Percentiles rank a stretch among this genome's conserved stretches.
These are phyloP conservation scores for Apamea crenata DNA, from an alignment of 2,888 invertebrate species.

Conservation along the genomic window DNA sequence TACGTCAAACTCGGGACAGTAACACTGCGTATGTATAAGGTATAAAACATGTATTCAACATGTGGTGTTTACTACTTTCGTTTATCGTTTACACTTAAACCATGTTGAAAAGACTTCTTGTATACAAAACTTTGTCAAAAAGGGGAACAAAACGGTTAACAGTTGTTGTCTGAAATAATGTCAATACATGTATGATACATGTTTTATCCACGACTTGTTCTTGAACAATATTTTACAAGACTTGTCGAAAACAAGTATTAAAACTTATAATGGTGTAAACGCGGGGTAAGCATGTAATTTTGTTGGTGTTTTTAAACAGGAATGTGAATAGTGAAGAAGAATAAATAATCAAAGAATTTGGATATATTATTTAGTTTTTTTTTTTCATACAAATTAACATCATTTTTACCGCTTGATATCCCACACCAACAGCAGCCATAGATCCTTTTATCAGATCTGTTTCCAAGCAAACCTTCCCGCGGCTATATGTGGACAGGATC, in stretches of 20 bases:
- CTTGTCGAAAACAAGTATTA: background rate
- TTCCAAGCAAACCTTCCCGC: slow-evolving; percentile 93
- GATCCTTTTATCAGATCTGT: slow-evolving; percentile 92
- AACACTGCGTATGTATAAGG: background rate
- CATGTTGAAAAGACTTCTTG: background rate
- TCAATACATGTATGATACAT: background rate
- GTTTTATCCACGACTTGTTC: background rate
- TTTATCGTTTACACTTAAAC: background rate
- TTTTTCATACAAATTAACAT: background rate
- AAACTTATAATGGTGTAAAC: background rate
- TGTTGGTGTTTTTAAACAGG: background rate
- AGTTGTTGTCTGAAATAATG: background rate
- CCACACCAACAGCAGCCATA: slow-evolving; percentile 96
- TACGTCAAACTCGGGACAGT: background rate
- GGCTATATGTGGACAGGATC: slow-evolving; percentile 94
- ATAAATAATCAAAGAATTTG: too few relatives aligned
- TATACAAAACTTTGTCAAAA: background rate
- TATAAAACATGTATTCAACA: background rate
- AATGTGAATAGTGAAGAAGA: background rate
- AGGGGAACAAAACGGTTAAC: background rate
- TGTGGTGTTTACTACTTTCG: too few relatives aligned
- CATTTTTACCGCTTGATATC: slow-evolving; percentile 85
- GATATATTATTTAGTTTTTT: too few relatives aligned
- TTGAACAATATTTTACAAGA: too few relatives aligned
- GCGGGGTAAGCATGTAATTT: background rate